Percentiles rank a stretch among this genome's conserved stretches.
Evolutionary conservation across 1,140 invertebrate species (phyloP).

Genomic region (Andricus grossulariae): DNA sequence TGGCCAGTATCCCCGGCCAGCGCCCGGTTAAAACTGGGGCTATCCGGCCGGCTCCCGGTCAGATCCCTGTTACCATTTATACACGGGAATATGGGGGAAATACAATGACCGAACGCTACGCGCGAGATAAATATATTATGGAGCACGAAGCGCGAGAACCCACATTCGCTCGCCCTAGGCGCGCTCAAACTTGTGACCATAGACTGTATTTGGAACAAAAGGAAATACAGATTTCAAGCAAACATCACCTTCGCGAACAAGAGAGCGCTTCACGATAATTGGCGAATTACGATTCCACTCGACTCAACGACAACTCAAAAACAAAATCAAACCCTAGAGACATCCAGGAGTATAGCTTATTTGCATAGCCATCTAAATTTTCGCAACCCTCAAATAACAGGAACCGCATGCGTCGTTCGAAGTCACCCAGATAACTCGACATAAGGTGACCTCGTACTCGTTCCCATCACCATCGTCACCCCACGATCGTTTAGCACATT

Average conservation of each 20-base stretch:
- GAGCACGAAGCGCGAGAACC: no score
- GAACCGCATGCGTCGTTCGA: slow-evolving; percentile 51
- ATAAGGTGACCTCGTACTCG: slow-evolving; percentile 57
- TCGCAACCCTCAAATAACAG: slow-evolving; percentile 64
- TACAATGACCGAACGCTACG: no score
- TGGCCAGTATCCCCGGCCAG: no score
- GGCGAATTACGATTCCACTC: slow-evolving; percentile 54
- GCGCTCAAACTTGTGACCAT: no score
- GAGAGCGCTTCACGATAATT: not conserved
- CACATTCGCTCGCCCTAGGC: no score
- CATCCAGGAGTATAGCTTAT: slow-evolving; percentile 68
- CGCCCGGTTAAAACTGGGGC: no score
- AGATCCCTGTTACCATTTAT: no score
- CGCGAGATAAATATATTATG: no score
- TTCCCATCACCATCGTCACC: slow-evolving; percentile 50
- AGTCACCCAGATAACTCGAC: slow-evolving; percentile 60
- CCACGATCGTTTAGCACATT: slow-evolving; percentile 65
- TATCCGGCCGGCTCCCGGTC: no score
- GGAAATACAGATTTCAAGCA: no score
- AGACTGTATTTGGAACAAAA: no score
- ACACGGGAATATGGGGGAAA: no score
- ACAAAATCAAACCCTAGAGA: slow-evolving; percentile 71
- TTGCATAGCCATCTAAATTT: slow-evolving; percentile 72
- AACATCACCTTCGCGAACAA: not conserved
- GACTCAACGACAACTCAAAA: slow-evolving; percentile 65